phyloP scores from a whole-genome alignment of 2,888 invertebrate genomes.

The Acanthopleura granulata region DNA sequence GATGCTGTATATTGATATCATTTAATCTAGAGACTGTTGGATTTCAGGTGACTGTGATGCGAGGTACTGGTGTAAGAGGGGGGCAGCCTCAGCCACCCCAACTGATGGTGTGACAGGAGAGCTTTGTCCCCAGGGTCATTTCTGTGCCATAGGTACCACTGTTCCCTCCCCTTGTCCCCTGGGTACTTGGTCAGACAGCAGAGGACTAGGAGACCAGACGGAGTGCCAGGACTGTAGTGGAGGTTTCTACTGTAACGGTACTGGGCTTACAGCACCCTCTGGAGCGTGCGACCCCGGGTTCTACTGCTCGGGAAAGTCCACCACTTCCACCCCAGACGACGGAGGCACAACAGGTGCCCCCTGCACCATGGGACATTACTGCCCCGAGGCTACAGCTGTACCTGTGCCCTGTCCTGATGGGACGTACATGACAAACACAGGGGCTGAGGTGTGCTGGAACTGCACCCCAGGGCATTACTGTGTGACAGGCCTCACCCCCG shows the following conservation, averaged over 20 bases:
- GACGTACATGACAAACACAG: conserved; percentile 53
- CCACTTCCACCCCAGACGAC: conserved; percentile 56
- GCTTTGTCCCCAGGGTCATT: conserved; percentile 58
- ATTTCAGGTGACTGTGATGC: conserved; percentile 50
- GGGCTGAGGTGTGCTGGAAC: conserved; percentile 52
- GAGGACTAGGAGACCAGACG: conserved; percentile 42
- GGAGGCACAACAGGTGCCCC: conserved; percentile 54
- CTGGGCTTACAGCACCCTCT: conserved; percentile 55
- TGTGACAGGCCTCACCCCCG: conserved; percentile 47
- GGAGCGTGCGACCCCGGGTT: conserved; percentile 57
- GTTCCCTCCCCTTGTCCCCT: conserved; percentile 51
- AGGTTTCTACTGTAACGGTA: conserved; percentile 57
- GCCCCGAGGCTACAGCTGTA: conserved; percentile 55
- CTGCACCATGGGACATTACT: conserved; percentile 63
- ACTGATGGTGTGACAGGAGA: conserved; percentile 58
- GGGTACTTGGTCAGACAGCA: conserved; percentile 42
- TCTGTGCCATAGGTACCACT: conserved; percentile 54
- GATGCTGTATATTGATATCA: not conserved
- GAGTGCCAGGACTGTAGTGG: conserved; percentile 32
- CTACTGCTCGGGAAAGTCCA: conserved; percentile 34
- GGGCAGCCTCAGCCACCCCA: conserved; percentile 56
- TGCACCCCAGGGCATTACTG: conserved; percentile 62
- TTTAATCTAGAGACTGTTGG: not conserved
- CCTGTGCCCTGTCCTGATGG: conserved; percentile 53
- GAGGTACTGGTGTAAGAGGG: conserved; percentile 59